Conservation (phyloP, 1,140 invertebrate species). For the Spodoptera frugiperda region DNA sequence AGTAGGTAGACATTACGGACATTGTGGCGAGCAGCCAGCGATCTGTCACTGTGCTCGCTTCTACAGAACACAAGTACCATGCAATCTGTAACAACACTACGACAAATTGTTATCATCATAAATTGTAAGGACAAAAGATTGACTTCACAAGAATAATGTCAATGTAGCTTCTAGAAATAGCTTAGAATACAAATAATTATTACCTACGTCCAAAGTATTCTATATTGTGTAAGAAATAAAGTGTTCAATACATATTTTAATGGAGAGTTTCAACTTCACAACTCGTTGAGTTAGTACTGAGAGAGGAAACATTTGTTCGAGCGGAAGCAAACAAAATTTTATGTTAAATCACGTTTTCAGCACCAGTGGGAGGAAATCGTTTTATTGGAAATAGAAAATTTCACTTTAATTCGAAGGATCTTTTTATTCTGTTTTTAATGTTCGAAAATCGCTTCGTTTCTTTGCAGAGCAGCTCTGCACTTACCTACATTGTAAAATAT, state of each 20-base stretch:
- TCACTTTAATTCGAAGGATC: conserved; percentile 16
- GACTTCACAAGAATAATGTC: not conserved
- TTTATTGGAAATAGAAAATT: conserved; percentile 44
- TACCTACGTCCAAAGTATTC: not conserved
- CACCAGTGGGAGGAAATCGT: conserved; percentile 50
- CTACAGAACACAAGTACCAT: not conserved
- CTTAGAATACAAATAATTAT: not conserved
- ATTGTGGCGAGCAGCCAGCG: conserved; percentile 22
- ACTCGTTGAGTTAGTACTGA: conserved; percentile 47
- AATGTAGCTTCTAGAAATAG: no score
- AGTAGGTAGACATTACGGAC: not conserved
- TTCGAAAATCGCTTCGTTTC: conserved; percentile 29
- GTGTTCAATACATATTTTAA: conserved; percentile 35
- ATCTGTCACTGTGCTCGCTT: conserved; percentile 1
- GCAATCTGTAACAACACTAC: not conserved
- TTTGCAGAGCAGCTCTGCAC: not conserved
- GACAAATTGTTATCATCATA: conserved; percentile 6
- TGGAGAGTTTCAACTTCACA: conserved; percentile 46
- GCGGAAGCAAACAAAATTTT: conserved; percentile 60
- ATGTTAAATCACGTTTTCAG: conserved; percentile 66
- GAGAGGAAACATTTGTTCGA: conserved; percentile 50
- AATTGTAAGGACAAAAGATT: not conserved
- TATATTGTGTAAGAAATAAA: not conserved
- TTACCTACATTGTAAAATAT: conserved; percentile 13
- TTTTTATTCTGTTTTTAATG: conserved; percentile 17